Percentiles rank a stretch among this genome's conserved stretches.
These are phyloP conservation scores for Cynopterus brachyotis DNA, from an alignment of 2,113 vertebrate genomes.

Conservation along the genomic window DNA sequence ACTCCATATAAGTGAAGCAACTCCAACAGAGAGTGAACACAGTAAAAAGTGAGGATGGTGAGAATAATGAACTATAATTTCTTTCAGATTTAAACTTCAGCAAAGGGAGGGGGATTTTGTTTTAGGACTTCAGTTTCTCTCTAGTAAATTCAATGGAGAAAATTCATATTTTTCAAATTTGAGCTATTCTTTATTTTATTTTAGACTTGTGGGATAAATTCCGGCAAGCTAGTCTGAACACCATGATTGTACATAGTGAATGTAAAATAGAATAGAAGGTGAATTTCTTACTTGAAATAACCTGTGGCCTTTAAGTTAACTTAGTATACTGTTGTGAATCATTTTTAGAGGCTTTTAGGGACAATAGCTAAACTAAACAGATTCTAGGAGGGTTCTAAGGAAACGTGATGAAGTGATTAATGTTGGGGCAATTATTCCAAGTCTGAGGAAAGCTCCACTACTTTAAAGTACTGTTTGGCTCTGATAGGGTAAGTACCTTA, in stretches of 20 bases:
- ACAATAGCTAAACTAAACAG: not conserved
- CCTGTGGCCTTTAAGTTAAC: not conserved
- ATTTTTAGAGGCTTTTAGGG: not conserved
- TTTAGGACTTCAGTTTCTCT: slow-evolving; percentile 20
- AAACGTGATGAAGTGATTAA: not conserved
- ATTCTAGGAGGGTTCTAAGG: not conserved
- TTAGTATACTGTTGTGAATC: not conserved
- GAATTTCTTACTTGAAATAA: slow-evolving; percentile 6
- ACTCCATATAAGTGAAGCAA: not conserved
- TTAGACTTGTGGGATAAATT: not conserved
- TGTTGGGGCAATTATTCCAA: not conserved
- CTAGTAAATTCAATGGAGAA: not conserved
- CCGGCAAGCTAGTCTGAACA: not conserved
- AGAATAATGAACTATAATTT: not conserved
- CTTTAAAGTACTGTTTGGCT: not conserved
- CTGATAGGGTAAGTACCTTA: not conserved
- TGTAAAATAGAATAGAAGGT: not conserved
- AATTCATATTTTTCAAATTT: not conserved
- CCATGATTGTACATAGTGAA: not conserved
- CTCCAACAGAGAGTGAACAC: not conserved
- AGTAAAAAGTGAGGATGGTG: not conserved
- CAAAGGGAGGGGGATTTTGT: not conserved
- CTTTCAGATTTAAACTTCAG: slow-evolving; percentile 34
- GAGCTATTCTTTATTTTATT: not conserved
- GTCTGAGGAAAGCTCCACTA: not conserved